Evolutionary conservation across 2,888 invertebrate genomes (phyloP), one percentile per base, ranked within the genome.

Genomic region (Plemyria rubiginata): DNA sequence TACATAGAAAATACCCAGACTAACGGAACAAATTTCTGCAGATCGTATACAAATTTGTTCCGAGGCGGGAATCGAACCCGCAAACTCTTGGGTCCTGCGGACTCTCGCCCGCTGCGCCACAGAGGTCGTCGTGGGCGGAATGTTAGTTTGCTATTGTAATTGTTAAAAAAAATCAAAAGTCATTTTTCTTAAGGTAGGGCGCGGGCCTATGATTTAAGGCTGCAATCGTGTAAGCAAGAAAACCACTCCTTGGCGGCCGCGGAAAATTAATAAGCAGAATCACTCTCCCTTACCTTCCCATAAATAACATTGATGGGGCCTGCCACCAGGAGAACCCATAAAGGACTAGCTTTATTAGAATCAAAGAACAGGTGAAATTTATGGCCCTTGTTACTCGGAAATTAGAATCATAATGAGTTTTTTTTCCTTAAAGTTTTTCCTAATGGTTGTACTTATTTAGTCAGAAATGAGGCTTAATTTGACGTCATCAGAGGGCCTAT

Each of bases 211-310:
- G 83, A 87, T 86, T 83, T 83, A 87, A 83, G 81, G 79, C 77
- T 70, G 66, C 65, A 83, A 80, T 84, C 86, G 82, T 85, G 84
- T 87, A 84, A 84, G 82, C 81, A 75, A 79, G 79, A 78, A 83
- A 85, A 84, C 84, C 86, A 74, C 86, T 82, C 86, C 86, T 84
- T 67, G 79, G 83, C 79, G 79, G 78, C 81, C 81, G 79, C 78
- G 77, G 75, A 79, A 90, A 89, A 90, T 91, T 90, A 90, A 90
- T 90, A 90, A 90, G 84, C 82, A 77, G 78, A 88, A 90, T 89
- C 83, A 87, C 85, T 89, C 85, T 86, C 86, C 85, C 84, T 87
- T 84, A 86, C 84, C 84, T 82, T 71, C 81, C 76, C 85, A 85
- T 90, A 90, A 90, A 90, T 89, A 84, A 88, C 81, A 84, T 86